A percentile compares a stretch with the other conserved stretches of the same genome.
Conservation (phyloP, 1,140 invertebrate genomes). For the Caenorhabditis brenneri region DNA sequence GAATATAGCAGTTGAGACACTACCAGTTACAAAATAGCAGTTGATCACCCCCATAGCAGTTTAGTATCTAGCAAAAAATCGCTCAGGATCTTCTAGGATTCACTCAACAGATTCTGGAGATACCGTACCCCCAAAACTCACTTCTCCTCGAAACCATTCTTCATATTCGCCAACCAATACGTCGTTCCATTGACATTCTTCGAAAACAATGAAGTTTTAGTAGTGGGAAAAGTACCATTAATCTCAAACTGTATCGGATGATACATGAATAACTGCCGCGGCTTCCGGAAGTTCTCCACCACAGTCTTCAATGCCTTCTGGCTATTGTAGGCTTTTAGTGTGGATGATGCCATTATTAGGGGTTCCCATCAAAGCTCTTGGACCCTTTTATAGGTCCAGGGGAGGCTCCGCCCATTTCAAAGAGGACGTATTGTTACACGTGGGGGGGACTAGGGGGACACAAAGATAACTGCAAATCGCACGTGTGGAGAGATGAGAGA, state of each 20-base stretch:
- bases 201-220: background rate
- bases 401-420: background rate
- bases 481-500: background rate
- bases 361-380: background rate
- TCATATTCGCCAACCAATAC: slow-evolving; percentile 26
- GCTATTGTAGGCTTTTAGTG: background rate
- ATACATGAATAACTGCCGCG: slow-evolving; percentile 19
- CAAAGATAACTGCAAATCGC: slow-evolving; percentile 12
- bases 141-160: background rate
- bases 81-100: too few species aligned
- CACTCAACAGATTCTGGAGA: too few species aligned
- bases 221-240: slow-evolving; percentile 1
- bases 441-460: too few species aligned
- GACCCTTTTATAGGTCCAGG: background rate
- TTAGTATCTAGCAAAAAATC: too few species aligned
- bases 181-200: slow-evolving; percentile 22
- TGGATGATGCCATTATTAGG: background rate
- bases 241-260: slow-evolving; percentile 23
- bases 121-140: background rate
- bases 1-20: too few species aligned
- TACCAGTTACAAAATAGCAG: too few species aligned
- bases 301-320: slow-evolving; percentile 30
- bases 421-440: slow-evolving; percentile 27
- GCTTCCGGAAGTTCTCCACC: slow-evolving; percentile 28
- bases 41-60: too few species aligned